Base-by-base conservation (phyloP, 2,113 vertebrate genomes). In the Chloroceryle aenea region DNA sequence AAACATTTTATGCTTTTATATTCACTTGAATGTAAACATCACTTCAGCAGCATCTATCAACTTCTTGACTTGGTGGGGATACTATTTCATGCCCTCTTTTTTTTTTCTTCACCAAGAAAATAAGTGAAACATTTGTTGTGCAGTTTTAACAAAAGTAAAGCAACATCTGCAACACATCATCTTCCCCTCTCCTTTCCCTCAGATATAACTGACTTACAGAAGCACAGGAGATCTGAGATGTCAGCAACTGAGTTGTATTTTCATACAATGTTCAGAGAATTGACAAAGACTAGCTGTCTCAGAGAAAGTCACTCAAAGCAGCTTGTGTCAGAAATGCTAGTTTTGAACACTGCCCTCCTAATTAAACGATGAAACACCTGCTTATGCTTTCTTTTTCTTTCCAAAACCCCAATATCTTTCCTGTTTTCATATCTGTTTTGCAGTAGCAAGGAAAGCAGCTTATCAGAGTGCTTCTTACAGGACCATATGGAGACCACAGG, bases 11-110 rank as follows among this genome's bases (percentile, higher is more conserved):
- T 77, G 74, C 67, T 88, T 18, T 87, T 91, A 38, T 71, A 89
- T 97, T 89, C 82, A 94, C 97, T 96, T n/a, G 62, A 94, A 97
- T 97, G 87, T 97, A 95, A 96, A 89, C 95, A 96, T 92, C 71
- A 76, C 61, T 82, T 79, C 79, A 81, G 53, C 71, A 87, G 20
- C 16, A 94, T 77, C 50, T 89, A 78, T 76, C 53, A 79, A 13
- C 64, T 84, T 76, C 21, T 93, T 72, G 14, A 12, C n/a, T 77
- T 32, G 6, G 34, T 66, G 14, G 38, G 59, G 15, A 59, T 63
- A 72, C 9, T 55, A 2, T 48, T 95, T 69, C 3, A n/a, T 76
- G 80, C 34, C 12, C 42, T 47, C 13, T 40, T 32, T 8, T 25
- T 32, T 36, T 25, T 59, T n/a, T 25, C 53, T 73, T 75, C 14